phyloP scores from a whole-genome alignment of 1,140 invertebrate species.

The Megalonaias nervosa region DNA sequence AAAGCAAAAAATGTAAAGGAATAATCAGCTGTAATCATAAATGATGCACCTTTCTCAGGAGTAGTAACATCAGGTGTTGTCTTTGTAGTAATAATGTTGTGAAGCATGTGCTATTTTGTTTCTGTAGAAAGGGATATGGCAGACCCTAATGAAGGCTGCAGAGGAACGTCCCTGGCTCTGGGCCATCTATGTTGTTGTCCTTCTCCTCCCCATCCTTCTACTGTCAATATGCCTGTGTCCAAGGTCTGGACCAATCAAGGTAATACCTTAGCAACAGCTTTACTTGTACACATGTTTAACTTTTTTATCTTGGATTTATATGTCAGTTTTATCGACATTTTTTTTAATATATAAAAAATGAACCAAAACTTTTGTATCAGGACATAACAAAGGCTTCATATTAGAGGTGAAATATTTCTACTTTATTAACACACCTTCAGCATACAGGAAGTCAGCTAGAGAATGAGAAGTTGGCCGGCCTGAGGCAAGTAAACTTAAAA shows the following conservation, averaged over 20 bases:
- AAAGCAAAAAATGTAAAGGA: too few relatives aligned
- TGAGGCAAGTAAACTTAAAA: too few relatives aligned
- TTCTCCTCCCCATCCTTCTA: conserved; percentile 83
- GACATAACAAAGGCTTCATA: not conserved
- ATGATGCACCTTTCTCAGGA: too few relatives aligned
- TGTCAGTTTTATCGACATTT: not conserved
- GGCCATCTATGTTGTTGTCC: conserved; percentile 85
- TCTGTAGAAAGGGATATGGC: conserved; percentile 46
- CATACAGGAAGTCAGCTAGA: not conserved
- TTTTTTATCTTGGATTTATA: not conserved
- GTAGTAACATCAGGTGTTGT: not conserved
- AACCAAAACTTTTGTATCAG: not conserved
- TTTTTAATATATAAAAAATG: not conserved
- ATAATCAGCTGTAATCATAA: too few relatives aligned
- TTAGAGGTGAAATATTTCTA: not conserved
- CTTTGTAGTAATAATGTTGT: not conserved
- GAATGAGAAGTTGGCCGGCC: too few relatives aligned
- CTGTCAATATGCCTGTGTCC: conserved; percentile 77
- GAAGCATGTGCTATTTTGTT: conserved; percentile 17
- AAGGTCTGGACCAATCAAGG: conserved; percentile 58
- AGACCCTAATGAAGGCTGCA: conserved; percentile 74
- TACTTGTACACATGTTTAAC: not conserved
- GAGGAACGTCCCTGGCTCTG: conserved; percentile 92
- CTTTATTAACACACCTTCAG: not conserved
- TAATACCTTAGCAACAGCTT: conserved; percentile 22